phyloP scores from a whole-genome alignment of 2,113 vertebrate species.

The Microtus pennsylvanicus region DNA sequence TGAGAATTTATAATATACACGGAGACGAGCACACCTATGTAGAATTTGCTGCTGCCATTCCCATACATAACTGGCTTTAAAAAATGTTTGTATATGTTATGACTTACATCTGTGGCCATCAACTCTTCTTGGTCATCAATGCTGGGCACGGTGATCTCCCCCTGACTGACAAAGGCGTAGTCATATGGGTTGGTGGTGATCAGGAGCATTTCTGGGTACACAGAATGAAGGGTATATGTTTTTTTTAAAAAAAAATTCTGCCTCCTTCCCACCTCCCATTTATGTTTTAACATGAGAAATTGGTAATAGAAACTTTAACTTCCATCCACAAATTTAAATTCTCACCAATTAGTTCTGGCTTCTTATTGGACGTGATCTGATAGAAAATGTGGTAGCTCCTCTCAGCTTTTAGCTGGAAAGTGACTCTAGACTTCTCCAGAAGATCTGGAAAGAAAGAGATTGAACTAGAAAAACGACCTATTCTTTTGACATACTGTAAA shows the following conservation, averaged over 20 bases:
- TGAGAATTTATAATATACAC: neutral
- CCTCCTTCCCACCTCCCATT: too few species aligned
- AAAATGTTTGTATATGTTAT: neutral
- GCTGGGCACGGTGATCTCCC: constrained; percentile 91
- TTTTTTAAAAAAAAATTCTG: too few species aligned
- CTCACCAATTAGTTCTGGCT: constrained; percentile 91
- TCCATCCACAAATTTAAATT: neutral
- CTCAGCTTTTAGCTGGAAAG: constrained; percentile 90
- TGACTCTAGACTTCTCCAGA: constrained; percentile 91
- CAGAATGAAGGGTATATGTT: neutral
- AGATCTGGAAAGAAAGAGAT: constrained; percentile 83
- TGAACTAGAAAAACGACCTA: neutral
- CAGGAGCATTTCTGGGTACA: constrained; percentile 89
- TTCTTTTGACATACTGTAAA: constrained; percentile 2
- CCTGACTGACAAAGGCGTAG: constrained; percentile 88
- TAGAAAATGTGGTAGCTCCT: constrained; percentile 94
- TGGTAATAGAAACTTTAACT: neutral
- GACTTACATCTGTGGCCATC: constrained; percentile 90
- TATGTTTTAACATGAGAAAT: neutral
- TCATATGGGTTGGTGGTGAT: constrained; percentile 94
- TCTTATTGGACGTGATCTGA: constrained; percentile 92
- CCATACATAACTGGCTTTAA: neutral
- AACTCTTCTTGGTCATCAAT: constrained; percentile 91
- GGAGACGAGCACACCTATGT: neutral
- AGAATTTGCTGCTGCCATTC: neutral